phyloP scores from a whole-genome alignment of 2,888 invertebrate genomes.

The Xylophagus ater region DNA sequence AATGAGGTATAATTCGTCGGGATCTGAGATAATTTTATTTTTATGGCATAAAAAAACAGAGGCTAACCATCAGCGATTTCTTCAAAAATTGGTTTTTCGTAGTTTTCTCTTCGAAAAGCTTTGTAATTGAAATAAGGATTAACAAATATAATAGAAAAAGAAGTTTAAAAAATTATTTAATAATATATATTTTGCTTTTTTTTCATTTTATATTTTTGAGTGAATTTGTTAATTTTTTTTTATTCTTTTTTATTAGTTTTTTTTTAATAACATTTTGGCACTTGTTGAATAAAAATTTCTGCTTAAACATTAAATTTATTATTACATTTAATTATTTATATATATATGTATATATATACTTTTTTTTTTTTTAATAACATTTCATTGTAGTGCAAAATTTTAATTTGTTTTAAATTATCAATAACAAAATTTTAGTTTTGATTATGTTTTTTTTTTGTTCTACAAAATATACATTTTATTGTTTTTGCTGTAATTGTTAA shows the following conservation, averaged over 20 bases:
- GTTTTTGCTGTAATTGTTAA: neutral
- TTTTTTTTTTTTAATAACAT: neutral
- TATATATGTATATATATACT: neutral
- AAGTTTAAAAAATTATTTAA: too few species aligned
- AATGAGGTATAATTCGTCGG: too few species aligned
- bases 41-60: too few species aligned
- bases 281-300: conserved; percentile 14
- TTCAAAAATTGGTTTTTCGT: too few species aligned
- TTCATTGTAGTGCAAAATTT: neutral
- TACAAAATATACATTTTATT: neutral
- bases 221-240: too few species aligned
- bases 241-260: conserved; percentile 11
- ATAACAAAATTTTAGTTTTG: conserved; percentile 1
- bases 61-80: too few species aligned
- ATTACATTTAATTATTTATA: neutral
- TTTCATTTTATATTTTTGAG: too few species aligned
- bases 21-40: too few species aligned
- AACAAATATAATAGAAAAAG: too few species aligned
- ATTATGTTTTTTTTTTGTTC: neutral
- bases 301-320: neutral
- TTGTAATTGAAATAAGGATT: too few species aligned
- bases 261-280: conserved; percentile 18
- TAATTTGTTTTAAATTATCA: neutral
- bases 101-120: too few species aligned
- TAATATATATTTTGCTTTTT: too few species aligned